Conservation (phyloP, 1,140 invertebrate species). For the Drosophila eugracilis region DNA sequence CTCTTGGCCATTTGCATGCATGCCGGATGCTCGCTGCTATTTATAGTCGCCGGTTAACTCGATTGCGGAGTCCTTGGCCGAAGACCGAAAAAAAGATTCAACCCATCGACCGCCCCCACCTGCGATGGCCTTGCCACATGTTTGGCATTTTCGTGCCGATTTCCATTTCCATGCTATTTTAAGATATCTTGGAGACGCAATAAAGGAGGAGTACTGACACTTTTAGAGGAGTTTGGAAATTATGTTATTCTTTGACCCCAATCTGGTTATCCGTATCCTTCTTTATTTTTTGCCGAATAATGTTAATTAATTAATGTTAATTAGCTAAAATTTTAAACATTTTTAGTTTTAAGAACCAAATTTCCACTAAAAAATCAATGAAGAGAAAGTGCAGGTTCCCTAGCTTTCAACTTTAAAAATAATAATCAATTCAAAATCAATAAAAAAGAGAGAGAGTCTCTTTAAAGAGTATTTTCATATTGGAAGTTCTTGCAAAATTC, state of each 20-base stretch:
- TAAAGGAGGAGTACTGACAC: too few species aligned
- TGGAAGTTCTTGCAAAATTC: slow-evolving; percentile 8
- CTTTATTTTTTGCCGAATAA: too few species aligned
- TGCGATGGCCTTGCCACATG: slow-evolving; percentile 43
- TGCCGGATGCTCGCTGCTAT: slow-evolving; percentile 42
- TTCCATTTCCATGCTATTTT: slow-evolving; percentile 21
- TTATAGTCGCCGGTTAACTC: slow-evolving; percentile 50
- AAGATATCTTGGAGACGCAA: neutral
- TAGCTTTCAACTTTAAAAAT: too few species aligned
- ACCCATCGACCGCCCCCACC: slow-evolving; percentile 7
- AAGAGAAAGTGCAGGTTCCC: too few species aligned
- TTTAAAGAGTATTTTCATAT: neutral
- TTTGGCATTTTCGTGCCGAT: slow-evolving; percentile 49
- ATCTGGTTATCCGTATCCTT: too few species aligned
- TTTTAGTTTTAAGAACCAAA: too few species aligned
- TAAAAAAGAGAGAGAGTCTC: too few species aligned
- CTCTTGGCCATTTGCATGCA: slow-evolving; percentile 56
- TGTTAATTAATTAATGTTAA: too few species aligned
- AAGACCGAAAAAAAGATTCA: neutral
- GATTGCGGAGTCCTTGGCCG: slow-evolving; percentile 45
- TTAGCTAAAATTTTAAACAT: too few species aligned
- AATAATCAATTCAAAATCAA: neutral
- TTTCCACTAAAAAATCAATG: too few species aligned
- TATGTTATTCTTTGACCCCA: too few species aligned
- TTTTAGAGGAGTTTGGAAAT: neutral